Evolutionary conservation across 2,113 vertebrate species (phyloP).

Genomic region (Galemys pyrenaicus): DNA sequence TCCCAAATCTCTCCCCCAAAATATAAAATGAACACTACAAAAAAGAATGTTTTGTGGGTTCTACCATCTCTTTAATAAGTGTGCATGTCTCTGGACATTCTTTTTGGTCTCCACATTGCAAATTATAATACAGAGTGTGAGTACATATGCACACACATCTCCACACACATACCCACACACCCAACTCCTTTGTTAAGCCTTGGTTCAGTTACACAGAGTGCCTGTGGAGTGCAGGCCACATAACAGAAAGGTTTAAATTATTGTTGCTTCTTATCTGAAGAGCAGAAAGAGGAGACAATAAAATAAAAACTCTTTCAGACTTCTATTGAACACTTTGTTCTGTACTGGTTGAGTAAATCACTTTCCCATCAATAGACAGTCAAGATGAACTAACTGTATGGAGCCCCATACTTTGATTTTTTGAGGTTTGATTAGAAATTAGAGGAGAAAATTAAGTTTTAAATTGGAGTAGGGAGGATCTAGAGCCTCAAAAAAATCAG

Average conservation of each 20-base stretch:
- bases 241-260: neutral
- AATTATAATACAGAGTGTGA: neutral
- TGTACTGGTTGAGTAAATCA: neutral
- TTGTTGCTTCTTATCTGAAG: slow-evolving; percentile 23
- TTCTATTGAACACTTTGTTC: neutral
- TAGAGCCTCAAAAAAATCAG: slow-evolving; percentile 1
- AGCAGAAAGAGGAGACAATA: neutral
- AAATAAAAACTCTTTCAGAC: neutral
- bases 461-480: neutral
- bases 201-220: neutral
- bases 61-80: neutral
- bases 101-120: neutral
- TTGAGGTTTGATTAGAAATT: neutral
- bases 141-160: neutral
- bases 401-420: neutral
- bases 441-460: neutral
- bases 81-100: neutral
- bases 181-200: neutral
- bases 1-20: neutral
- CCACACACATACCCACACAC: fast-evolving
- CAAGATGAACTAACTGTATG: neutral
- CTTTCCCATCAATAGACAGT: neutral
- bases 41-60: neutral
- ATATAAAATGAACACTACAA: neutral
- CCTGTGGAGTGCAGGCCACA: neutral